phyloP scores from a whole-genome alignment of 2,888 invertebrate species.

The Neuroscelio doddi region DNA sequence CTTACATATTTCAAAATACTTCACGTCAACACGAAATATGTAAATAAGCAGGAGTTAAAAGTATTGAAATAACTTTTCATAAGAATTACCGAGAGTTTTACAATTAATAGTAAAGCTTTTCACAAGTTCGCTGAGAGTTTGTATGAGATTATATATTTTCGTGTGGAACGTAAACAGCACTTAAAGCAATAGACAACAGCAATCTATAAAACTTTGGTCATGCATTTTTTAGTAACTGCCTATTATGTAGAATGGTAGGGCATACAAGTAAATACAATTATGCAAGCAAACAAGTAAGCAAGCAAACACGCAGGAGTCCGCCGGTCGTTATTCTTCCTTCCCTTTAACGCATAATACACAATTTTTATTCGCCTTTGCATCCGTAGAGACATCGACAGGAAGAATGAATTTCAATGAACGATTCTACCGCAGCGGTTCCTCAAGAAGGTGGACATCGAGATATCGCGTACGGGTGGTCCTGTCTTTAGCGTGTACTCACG shows the following conservation, averaged over 20 bases:
- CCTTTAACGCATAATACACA: constrained; percentile 25
- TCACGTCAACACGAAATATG: too few species aligned
- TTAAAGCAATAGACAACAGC: too few species aligned
- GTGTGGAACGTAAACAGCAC: not conserved
- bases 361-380: not conserved
- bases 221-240: constrained; percentile 16
- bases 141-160: not conserved
- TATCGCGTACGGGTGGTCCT: constrained; percentile 50
- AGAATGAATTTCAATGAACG: constrained; percentile 38
- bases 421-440: constrained; percentile 23
- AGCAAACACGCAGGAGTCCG: constrained; percentile 10
- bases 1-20: too few species aligned
- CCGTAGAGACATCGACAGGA: constrained; percentile 34
- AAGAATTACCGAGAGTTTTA: too few species aligned
- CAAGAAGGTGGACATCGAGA: constrained; percentile 30
- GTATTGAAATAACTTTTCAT: too few species aligned
- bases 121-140: too few species aligned
- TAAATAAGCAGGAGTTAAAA: too few species aligned
- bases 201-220: not conserved
- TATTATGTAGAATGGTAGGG: constrained; percentile 22
- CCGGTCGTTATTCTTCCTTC: constrained; percentile 26
- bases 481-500: constrained; percentile 41
- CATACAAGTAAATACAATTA: constrained; percentile 3
- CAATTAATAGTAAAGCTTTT: not conserved
- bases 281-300: not conserved